Evolutionary conservation across 2,888 invertebrate genomes (phyloP).

Genomic region (Orchesella flavescens): DNA sequence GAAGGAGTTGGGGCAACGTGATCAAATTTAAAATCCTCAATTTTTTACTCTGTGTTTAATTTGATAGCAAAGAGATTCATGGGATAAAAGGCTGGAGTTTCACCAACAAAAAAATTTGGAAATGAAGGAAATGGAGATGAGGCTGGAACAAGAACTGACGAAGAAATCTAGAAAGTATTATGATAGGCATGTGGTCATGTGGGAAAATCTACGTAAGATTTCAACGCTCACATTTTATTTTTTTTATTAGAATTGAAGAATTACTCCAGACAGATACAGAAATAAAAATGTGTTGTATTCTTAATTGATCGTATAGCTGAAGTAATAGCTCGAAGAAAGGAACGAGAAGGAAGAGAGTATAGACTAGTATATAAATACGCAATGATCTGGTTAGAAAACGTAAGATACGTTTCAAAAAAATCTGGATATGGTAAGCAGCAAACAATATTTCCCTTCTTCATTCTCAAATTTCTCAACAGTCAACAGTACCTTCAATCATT

Average conservation of each 20-base stretch:
- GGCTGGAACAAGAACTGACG: neutral
- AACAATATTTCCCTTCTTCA: neutral
- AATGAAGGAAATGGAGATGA: constrained; percentile 4
- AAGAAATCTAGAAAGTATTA: neutral
- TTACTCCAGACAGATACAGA: too few species aligned
- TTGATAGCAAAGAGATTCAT: constrained; percentile 17
- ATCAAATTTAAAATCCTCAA: neutral
- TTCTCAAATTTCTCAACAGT: too few species aligned
- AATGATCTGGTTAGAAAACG: constrained; percentile 22
- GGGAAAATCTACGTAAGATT: constrained; percentile 39
- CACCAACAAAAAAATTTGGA: neutral
- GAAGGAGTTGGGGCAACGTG: neutral
- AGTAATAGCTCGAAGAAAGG: too few species aligned
- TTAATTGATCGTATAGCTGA: too few species aligned
- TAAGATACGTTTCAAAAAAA: neutral
- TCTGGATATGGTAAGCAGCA: neutral
- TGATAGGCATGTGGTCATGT: neutral
- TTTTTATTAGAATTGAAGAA: neutral
- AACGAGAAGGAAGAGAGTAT: neutral
- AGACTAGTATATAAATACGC: constrained; percentile 15
- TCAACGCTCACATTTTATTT: neutral
- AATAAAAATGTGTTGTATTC: too few species aligned
- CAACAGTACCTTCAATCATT: too few species aligned
- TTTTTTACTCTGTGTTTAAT: neutral
- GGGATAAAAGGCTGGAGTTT: neutral